Evolutionary conservation across 2,888 invertebrate genomes (phyloP).

Genomic region (Acanthosepion pharaonis): DNA sequence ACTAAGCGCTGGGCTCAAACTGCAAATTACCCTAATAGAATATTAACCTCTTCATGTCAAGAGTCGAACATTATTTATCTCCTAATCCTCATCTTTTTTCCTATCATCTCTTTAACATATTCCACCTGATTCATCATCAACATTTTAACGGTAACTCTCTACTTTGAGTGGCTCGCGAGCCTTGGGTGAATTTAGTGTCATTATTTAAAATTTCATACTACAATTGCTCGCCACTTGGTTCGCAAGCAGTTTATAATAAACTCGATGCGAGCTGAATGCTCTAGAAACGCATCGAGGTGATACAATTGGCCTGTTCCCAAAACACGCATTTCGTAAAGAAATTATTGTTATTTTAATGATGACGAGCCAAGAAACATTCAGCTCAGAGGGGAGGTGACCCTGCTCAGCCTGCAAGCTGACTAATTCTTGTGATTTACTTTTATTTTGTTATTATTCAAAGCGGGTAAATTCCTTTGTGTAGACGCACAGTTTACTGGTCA

Average conservation of each 20-base stretch:
- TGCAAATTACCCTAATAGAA: no score
- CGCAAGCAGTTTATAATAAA: neutral
- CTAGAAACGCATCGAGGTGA: neutral
- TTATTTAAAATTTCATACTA: no score
- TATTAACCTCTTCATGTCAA: no score
- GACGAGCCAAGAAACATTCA: neutral
- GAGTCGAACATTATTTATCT: no score
- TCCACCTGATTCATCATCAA: no score
- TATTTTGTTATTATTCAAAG: neutral
- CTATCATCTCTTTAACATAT: no score
- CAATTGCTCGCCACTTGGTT: neutral
- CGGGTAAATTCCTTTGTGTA: neutral
- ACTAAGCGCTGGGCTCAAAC: no score
- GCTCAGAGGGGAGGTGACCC: neutral
- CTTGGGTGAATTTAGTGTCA: no score
- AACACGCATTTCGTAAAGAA: neutral
- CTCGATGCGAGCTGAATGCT: neutral
- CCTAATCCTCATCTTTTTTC: no score
- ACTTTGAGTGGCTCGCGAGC: no score
- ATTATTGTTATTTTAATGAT: neutral
- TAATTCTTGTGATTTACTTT: neutral
- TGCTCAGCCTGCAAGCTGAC: neutral
- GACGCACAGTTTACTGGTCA: neutral
- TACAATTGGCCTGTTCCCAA: neutral
- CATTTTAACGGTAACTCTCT: no score